Conservation (phyloP, 2,113 vertebrate species). For the Serinus canaria region DNA sequence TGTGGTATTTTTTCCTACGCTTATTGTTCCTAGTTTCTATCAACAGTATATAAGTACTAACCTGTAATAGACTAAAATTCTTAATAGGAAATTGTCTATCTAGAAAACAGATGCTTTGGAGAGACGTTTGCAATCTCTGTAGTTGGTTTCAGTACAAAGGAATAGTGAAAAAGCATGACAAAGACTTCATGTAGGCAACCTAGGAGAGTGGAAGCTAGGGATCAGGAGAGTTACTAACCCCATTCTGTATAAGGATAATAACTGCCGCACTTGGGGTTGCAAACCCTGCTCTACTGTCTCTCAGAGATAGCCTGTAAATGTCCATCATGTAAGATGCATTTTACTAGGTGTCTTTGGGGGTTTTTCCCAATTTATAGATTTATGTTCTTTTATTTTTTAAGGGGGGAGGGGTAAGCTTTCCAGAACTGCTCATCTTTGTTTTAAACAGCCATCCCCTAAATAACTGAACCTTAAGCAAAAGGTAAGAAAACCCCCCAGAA, state of each 20-base stretch:
- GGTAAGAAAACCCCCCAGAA: not conserved
- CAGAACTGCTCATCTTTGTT: not conserved
- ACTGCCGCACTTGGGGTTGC: not conserved
- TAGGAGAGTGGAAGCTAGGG: not conserved
- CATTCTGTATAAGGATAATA: not conserved
- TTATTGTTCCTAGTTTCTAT: not conserved
- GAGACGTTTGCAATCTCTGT: not conserved
- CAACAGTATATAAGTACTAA: not conserved
- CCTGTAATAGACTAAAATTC: not conserved
- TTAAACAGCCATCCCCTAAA: not conserved
- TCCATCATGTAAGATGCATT: not conserved
- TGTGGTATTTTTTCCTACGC: not conserved
- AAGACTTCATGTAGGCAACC: not conserved
- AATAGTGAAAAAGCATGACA: not conserved
- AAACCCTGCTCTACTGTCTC: not conserved
- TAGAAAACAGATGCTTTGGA: not conserved
- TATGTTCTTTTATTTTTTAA: not conserved
- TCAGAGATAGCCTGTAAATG: not conserved
- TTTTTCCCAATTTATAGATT: not conserved
- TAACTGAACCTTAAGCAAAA: not conserved
- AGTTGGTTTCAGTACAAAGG: not conserved
- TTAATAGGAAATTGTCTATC: not conserved
- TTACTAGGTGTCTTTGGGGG: not conserved
- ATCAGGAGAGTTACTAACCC: not conserved
- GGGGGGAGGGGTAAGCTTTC: not conserved